Conservation (phyloP, 2,888 invertebrate genomes). For the Latrodectus hesperus region DNA sequence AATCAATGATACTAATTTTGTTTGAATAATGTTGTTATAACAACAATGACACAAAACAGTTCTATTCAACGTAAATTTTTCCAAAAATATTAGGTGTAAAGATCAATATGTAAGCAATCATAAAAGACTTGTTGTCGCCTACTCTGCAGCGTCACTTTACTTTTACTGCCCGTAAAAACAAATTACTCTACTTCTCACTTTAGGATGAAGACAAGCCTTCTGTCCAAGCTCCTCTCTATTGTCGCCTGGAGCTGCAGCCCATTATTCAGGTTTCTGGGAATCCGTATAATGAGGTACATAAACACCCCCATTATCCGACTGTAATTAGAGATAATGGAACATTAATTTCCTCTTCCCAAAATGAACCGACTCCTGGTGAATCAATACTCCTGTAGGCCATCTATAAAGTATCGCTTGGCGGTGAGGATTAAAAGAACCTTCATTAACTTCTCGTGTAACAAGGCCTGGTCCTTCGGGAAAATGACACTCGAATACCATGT, state of each 20-base stretch:
- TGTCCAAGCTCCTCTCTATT: neutral
- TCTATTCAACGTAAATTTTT: too few species aligned
- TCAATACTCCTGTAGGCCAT: neutral
- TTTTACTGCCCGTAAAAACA: neutral
- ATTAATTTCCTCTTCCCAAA: constrained; percentile 2
- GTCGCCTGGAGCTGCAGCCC: neutral
- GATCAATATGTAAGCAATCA: too few species aligned
- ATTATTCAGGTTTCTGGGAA: neutral
- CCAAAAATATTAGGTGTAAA: too few species aligned
- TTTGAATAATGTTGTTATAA: too few species aligned
- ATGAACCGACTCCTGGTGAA: neutral
- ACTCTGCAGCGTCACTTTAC: neutral
- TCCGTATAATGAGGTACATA: neutral
- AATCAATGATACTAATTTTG: too few species aligned
- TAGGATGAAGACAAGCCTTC: neutral
- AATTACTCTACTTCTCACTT: neutral
- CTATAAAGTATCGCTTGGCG: neutral
- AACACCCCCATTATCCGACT: neutral
- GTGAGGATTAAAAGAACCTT: neutral
- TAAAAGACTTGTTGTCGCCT: neutral
- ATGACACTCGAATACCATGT: too few species aligned
- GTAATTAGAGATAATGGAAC: constrained; percentile 5
- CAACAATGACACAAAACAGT: too few species aligned
- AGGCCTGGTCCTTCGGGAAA: neutral
- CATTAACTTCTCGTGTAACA: neutral